Evolutionary conservation across 2,113 vertebrate genomes (phyloP).

Genomic region (Sphaerodactylus townsendi): DNA sequence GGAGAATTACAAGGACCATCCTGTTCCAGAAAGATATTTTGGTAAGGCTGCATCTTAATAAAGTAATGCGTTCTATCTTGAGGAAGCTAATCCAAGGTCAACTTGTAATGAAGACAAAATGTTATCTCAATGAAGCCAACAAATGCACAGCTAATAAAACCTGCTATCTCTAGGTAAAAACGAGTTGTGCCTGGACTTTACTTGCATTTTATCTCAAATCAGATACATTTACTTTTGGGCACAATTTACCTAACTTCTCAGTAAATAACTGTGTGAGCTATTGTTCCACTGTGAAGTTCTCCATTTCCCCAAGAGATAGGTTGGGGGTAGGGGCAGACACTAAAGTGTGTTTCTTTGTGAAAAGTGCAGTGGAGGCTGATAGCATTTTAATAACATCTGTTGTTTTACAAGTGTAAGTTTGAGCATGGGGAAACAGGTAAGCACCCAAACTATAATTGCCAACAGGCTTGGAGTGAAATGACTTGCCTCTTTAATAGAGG

Average conservation of each 20-base stretch:
- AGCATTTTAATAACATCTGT: background rate
- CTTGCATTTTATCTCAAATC: background rate
- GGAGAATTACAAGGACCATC: background rate
- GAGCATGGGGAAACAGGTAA: background rate
- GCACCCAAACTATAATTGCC: too few relatives aligned
- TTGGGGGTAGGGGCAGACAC: background rate
- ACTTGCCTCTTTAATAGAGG: too few relatives aligned
- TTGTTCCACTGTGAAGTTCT: background rate
- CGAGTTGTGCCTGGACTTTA: background rate
- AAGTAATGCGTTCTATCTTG: background rate
- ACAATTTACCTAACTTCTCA: background rate
- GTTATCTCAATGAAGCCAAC: background rate
- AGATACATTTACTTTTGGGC: background rate
- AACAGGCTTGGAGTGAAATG: too few relatives aligned
- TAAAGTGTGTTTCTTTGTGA: background rate
- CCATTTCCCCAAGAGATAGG: background rate
- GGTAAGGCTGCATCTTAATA: background rate
- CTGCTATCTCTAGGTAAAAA: background rate
- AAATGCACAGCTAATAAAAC: background rate
- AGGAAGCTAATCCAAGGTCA: constrained; percentile 1
- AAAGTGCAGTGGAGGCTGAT: background rate
- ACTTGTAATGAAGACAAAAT: background rate
- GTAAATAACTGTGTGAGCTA: background rate
- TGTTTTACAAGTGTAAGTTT: background rate
- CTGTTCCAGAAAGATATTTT: background rate